These are phyloP conservation scores for Tychaedon coryphoeus DNA, from an alignment of 2,113 vertebrate species.

Conservation along the genomic window DNA sequence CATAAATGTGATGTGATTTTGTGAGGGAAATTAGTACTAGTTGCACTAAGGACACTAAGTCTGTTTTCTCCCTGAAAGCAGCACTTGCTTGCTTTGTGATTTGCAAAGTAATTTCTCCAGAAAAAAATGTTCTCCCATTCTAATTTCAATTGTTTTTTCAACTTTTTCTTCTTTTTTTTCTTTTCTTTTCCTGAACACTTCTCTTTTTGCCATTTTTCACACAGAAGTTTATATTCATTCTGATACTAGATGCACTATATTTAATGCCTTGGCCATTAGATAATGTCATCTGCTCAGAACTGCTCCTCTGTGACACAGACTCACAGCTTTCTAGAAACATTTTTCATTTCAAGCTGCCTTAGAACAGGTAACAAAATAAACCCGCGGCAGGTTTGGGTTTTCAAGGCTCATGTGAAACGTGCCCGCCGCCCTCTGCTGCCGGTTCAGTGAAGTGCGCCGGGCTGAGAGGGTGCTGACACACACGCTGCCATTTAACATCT, in stretches of 20 bases:
- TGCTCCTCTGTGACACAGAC: neutral
- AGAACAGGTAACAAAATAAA: neutral
- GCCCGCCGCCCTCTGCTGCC: slow-evolving; percentile 28
- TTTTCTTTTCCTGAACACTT: neutral
- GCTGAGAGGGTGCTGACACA: neutral
- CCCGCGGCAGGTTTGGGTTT: neutral
- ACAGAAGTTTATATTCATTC: neutral
- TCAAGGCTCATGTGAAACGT: neutral
- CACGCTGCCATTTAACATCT: neutral
- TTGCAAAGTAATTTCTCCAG: neutral
- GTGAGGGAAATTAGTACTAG: neutral
- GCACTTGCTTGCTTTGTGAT: neutral
- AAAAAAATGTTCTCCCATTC: neutral
- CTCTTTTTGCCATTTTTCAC: neutral
- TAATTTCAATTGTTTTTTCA: neutral
- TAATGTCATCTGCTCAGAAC: neutral
- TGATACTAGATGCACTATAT: neutral
- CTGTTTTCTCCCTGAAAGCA: neutral
- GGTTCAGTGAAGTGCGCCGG: neutral
- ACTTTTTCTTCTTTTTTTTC: neutral
- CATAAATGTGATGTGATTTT: neutral
- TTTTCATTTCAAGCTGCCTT: slow-evolving; percentile 7
- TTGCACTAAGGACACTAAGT: neutral
- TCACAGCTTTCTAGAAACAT: neutral
- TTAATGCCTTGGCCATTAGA: neutral